These are phyloP conservation scores for Drosophila dives DNA, from an alignment of 2,888 invertebrate genomes.

Conservation along the genomic window DNA sequence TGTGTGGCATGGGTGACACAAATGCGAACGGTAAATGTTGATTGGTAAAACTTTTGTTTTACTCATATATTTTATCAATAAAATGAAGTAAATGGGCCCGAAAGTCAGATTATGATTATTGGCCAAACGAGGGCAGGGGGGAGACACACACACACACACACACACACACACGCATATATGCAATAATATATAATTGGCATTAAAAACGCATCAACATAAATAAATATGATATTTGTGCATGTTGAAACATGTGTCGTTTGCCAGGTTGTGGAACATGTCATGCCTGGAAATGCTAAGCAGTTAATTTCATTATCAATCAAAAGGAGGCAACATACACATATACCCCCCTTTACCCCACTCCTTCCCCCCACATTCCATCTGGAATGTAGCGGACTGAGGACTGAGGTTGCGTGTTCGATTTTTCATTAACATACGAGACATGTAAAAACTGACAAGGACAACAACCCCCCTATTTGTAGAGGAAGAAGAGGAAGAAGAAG, in stretches of 20 bases:
- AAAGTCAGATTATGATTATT: slow-evolving; percentile 64
- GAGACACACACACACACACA: slow-evolving; percentile 4
- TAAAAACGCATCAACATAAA: slow-evolving; percentile 72
- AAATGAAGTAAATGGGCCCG: slow-evolving; percentile 33
- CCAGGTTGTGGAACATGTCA: slow-evolving; percentile 48
- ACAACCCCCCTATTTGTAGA: slow-evolving; percentile 19
- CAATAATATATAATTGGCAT: slow-evolving; percentile 71
- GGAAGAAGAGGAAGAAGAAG: too few species aligned
- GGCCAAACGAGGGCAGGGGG: too few species aligned
- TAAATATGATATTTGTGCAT: slow-evolving; percentile 20
- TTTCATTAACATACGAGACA: slow-evolving; percentile 74
- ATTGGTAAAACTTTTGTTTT: slow-evolving; percentile 50
- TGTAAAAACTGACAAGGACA: slow-evolving; percentile 41
- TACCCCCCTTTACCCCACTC: slow-evolving; percentile 4
- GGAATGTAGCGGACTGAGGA: not conserved
- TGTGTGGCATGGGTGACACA: slow-evolving; percentile 17
- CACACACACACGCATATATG: slow-evolving; percentile 1
- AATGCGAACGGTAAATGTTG: slow-evolving; percentile 24
- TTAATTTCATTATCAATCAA: slow-evolving; percentile 77
- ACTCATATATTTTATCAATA: slow-evolving; percentile 71
- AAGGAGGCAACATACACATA: slow-evolving; percentile 37
- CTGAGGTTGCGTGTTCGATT: slow-evolving; percentile 72
- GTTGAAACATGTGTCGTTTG: slow-evolving; percentile 45
- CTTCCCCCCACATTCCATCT: not conserved
- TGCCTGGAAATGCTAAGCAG: slow-evolving; percentile 75